Percentiles rank a stretch among this genome's conserved stretches.
Evolutionary conservation across 2,113 vertebrate species (phyloP).

Genomic region (Colossoma macropomum): DNA sequence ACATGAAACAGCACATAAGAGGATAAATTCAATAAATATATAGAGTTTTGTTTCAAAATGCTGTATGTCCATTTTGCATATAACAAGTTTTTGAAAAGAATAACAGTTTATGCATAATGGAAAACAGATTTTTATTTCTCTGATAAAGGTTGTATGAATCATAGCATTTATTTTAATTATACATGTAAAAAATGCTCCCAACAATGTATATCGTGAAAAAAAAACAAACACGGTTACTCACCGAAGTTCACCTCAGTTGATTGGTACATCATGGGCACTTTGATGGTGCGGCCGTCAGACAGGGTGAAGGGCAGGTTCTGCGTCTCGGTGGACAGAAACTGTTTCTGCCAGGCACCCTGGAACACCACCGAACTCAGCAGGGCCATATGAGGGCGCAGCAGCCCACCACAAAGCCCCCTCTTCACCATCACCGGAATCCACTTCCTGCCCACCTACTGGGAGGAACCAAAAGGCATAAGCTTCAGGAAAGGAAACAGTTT

Average conservation of each 20-base stretch:
- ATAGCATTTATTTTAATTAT: no score
- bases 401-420: slow-evolving; percentile 50
- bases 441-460: slow-evolving; percentile 65
- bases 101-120: no score
- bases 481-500: not conserved
- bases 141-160: no score
- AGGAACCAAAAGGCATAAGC: slow-evolving; percentile 5
- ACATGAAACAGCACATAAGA: no score
- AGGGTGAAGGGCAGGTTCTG: slow-evolving; percentile 85
- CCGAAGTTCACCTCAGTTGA: slow-evolving; percentile 85
- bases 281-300: slow-evolving; percentile 74
- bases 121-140: no score
- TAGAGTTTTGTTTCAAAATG: no score
- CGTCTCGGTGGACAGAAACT: slow-evolving; percentile 81
- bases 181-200: no score
- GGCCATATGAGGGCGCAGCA: slow-evolving; percentile 71
- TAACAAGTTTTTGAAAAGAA: no score
- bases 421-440: slow-evolving; percentile 68
- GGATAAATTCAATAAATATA: no score
- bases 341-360: slow-evolving; percentile 86
- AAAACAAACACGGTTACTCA: slow-evolving; percentile 66
- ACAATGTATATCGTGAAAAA: no score
- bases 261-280: slow-evolving; percentile 91
- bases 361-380: slow-evolving; percentile 85
- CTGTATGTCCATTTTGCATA: no score